Evolutionary conservation across 2,113 vertebrate genomes (phyloP), one percentile per base, ranked within the genome.

Genomic region (Gallinago undulata): DNA sequence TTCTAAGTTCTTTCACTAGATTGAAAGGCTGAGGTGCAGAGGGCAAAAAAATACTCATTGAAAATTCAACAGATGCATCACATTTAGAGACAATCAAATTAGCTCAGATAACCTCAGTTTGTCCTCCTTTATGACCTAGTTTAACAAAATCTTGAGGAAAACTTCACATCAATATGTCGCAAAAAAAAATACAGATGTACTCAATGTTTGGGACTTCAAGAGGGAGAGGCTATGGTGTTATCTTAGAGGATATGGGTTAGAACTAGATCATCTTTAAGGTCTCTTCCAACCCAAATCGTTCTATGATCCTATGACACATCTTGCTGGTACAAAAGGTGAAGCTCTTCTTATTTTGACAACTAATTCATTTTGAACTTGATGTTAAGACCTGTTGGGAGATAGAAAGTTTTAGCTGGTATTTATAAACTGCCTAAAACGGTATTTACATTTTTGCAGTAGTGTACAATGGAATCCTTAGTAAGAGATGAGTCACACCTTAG

Each of bases 61-160:
- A 86, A 93, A 97, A 95, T 93, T 93, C 82, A 89, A 73, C 53
- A 87, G 63, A 88, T 83, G n/a, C 63, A 56, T 84, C 0, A 0
- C 21, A 93, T 93, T 90, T 75, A 90, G 64, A 92, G 67, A 86
- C 57, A 89, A 87, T 76, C 37, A 88, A 74, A 90, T 81, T 78
- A 59, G 10, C 30, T 14, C 27, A 82, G 56, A 47, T 67, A 90
- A 86, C 55, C 47, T 88, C 68, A 56, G 59, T 28, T 63, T 74
- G 59, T 35, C 30, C 37, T 78, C 51, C 39, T 88, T 83, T 77
- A 78, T 66, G 51, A 80, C 70, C 33, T 53, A 84, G 45, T 53
- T 84, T 90, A 92, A 92, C 77, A 23, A 92, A 93, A 90, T 56
- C 43, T 56, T 59, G 25, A 80, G 9, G 24, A 86, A 88, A 88